These are phyloP conservation scores for Nasonia giraulti DNA, from an alignment of 1,140 invertebrate genomes.

Conservation along the genomic window DNA sequence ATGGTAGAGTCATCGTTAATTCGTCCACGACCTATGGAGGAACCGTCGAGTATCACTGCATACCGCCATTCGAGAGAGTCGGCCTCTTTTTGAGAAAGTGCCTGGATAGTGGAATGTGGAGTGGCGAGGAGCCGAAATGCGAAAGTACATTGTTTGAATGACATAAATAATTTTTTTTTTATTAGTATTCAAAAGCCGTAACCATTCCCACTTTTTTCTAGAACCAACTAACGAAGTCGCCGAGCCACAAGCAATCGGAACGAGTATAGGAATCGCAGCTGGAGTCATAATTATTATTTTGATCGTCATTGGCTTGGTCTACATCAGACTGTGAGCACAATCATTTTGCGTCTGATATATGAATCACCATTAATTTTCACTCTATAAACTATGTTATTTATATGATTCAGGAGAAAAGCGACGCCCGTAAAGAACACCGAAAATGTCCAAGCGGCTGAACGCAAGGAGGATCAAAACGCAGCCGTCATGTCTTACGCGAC, in stretches of 20 bases:
- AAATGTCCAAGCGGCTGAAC: constrained; percentile 87
- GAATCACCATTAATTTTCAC: not conserved
- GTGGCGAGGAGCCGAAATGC: constrained; percentile 86
- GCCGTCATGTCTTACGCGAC: constrained; percentile 91
- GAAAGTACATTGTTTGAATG: constrained; percentile 73
- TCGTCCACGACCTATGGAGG: constrained; percentile 87
- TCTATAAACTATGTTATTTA: not conserved
- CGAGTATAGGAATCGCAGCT: constrained; percentile 86
- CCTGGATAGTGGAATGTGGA: constrained; percentile 87
- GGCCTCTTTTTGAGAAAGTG: constrained; percentile 89
- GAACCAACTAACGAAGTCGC: constrained; percentile 68
- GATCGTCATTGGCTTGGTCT: constrained; percentile 84
- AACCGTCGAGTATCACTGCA: constrained; percentile 90
- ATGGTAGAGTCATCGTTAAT: constrained; percentile 90
- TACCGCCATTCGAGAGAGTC: constrained; percentile 87
- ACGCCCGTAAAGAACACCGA: constrained; percentile 91
- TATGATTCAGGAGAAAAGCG: constrained; percentile 80
- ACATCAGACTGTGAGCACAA: constrained; percentile 83
- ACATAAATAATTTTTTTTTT: not conserved
- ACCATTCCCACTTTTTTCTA: constrained; percentile 40
- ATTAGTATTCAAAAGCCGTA: not conserved
- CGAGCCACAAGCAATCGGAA: constrained; percentile 82
- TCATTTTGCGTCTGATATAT: not conserved
- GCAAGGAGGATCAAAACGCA: constrained; percentile 88
- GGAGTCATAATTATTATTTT: constrained; percentile 85